A percentile compares a stretch with the other conserved stretches of the same genome.
phyloP scores from a whole-genome alignment of 2,797 vertebrate species.

The Pipistrellus kuhlii region DNA sequence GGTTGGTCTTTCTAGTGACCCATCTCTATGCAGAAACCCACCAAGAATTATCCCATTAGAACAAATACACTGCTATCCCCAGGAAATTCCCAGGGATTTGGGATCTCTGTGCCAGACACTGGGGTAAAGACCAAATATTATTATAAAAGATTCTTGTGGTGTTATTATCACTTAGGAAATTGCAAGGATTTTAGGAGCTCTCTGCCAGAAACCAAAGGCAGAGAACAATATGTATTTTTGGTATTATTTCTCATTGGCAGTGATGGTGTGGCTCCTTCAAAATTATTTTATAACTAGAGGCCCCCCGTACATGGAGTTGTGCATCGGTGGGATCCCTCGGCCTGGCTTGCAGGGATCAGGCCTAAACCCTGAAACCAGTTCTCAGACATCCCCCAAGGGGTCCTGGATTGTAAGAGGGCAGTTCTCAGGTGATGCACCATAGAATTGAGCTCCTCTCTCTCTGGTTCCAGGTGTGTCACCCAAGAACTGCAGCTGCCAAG shows the following conservation, averaged over 20 bases:
- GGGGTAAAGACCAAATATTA: neutral
- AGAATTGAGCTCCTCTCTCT: too few relatives aligned
- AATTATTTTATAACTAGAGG: neutral
- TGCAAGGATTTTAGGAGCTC: neutral
- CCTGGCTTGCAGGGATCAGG: too few relatives aligned
- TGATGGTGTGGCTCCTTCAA: neutral
- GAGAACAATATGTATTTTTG: neutral
- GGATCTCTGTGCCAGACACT: neutral
- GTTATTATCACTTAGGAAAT: neutral
- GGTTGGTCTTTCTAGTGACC: neutral
- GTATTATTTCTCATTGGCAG: neutral
- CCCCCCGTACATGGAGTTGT: too few relatives aligned
- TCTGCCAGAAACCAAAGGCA: neutral
- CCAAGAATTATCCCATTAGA: neutral
- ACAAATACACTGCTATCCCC: neutral
- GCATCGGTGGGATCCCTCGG: too few relatives aligned
- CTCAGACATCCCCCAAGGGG: too few relatives aligned
- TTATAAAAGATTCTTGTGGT: neutral
- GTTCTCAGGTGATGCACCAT: too few relatives aligned
- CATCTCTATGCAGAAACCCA: neutral
- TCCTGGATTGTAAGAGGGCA: too few relatives aligned
- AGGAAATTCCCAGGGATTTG: neutral
- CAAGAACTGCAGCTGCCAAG: too few relatives aligned
- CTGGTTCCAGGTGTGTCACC: too few relatives aligned
- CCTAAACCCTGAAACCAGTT: too few relatives aligned